Evolutionary conservation across 2,113 vertebrate genomes (phyloP), one percentile per base, ranked within the genome.

Genomic region (Thunnus maccoyii): DNA sequence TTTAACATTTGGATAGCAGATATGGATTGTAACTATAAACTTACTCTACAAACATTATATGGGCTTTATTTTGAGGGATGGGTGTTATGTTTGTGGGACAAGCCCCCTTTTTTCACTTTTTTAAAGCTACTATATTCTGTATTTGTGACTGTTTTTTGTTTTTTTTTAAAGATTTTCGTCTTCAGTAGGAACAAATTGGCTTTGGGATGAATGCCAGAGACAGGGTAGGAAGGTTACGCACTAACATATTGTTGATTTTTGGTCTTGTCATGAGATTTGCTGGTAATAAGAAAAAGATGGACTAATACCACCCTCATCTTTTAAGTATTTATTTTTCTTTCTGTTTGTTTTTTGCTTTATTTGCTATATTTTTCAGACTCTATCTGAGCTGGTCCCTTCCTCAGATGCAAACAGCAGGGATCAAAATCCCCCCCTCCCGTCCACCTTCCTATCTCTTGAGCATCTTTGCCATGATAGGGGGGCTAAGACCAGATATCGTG

Each of bases 401-500:
- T 41, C 25, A 60, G 55, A 36, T 82, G 64, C 18, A 41, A 63
- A 76, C 61, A 76, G 60, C 46, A 30, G n/a, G 51, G 30, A 56
- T 74, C 27, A 54, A 57, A 60, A 61, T 57, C 50, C 27, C 56
- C 41, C 16, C 41, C 41, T 75, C 17, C 14, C 51, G 18, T 52
- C n/a, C 44, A 78, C 4, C 15, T 36, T 22, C 9, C 20, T 71
- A 80, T 75, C 73, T 47, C 15, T 25, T 1, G 2, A 64, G 6
- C 51, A 76, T 78, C 75, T 76, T 58, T 75, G 32, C 54, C 30
- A n/a, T 72, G 36, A 64, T 46, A 55, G 18, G 16, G 22, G 6
- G 32, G 48, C 46, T 36, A 70, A 73, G 10, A 32, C 52, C 60
- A 68, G 64, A 56, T 80, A 69, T 55, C 75, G 48, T 67, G 20